Percentiles rank a stretch among this genome's conserved stretches.
phyloP scores from a whole-genome alignment of 2,113 vertebrate species.

The Acanthochromis polyacanthus region DNA sequence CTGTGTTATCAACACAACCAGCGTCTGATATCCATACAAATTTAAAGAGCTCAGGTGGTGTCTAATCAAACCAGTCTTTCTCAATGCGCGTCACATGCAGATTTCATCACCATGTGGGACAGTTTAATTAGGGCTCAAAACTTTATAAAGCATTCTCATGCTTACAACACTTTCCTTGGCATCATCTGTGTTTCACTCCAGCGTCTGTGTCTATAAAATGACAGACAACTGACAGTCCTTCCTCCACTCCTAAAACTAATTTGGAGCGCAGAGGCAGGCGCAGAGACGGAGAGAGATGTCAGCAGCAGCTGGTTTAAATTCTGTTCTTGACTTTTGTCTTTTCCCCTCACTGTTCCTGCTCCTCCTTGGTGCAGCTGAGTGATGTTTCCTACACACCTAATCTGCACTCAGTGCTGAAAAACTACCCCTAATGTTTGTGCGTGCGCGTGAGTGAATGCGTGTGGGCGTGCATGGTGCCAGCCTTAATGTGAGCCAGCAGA shows the following conservation, averaged over 20 bases:
- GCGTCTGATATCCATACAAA: background rate
- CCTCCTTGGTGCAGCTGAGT: conserved; percentile 68
- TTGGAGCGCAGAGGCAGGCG: conserved; percentile 51
- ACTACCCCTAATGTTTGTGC: conserved; percentile 80
- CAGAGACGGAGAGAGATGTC: conserved; percentile 63
- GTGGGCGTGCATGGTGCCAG: conserved; percentile 49
- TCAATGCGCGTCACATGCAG: conserved; percentile 8
- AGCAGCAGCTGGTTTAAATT: conserved; percentile 78
- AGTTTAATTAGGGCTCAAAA: conserved; percentile 29
- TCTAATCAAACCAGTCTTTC: conserved; percentile 12
- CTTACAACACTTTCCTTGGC: conserved; percentile 4
- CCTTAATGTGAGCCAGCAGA: conserved; percentile 85
- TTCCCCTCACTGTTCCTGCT: conserved; percentile 38
- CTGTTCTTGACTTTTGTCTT: conserved; percentile 79
- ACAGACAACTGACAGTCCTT: conserved; percentile 57
- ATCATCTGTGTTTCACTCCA: conserved; percentile 22
- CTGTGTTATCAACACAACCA: conserved; percentile 23
- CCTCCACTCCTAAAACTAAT: conserved; percentile 59
- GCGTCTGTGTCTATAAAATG: conserved; percentile 46
- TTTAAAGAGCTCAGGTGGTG: conserved; percentile 4
- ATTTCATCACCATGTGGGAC: conserved; percentile 3
- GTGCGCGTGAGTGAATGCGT: conserved; percentile 53
- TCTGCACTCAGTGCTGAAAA: conserved; percentile 79
- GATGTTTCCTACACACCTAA: conserved; percentile 83
- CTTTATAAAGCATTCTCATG: conserved; percentile 22